Percentiles rank a stretch among this genome's conserved stretches.
phyloP scores from a whole-genome alignment of 2,888 invertebrate species.

The Diarsia rubi region DNA sequence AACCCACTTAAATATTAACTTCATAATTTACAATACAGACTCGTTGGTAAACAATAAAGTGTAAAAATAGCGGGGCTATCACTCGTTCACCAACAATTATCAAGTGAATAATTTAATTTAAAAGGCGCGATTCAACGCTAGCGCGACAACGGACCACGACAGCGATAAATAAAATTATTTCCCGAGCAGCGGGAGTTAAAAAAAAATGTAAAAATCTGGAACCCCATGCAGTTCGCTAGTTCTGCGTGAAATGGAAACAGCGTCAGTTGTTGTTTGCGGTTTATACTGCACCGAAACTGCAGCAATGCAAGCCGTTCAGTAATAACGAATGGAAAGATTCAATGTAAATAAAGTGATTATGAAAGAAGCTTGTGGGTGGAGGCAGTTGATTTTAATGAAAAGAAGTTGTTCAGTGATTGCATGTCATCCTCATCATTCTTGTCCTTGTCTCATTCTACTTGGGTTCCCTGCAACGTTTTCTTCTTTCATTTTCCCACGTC shows the following conservation, averaged over 20 bases:
- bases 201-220: constrained; percentile 63
- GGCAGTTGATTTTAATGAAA: constrained; percentile 17
- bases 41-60: constrained; percentile 58
- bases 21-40: constrained; percentile 58
- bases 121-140: constrained; percentile 80
- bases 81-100: constrained; percentile 76
- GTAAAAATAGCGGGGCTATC: constrained; percentile 64
- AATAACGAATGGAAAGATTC: constrained; percentile 56
- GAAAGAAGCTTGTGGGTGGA: constrained; percentile 14
- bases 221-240: constrained; percentile 65
- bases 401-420: background rate
- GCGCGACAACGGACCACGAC: constrained; percentile 76
- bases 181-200: constrained; percentile 70
- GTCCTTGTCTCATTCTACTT: no score
- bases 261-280: constrained; percentile 71
- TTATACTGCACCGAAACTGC: constrained; percentile 65
- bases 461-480: no score
- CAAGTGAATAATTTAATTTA: constrained; percentile 87
- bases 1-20: constrained; percentile 51
- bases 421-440: no score
- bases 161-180: constrained; percentile 87
- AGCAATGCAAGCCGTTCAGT: constrained; percentile 57
- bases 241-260: constrained; percentile 69
- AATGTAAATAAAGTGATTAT: constrained; percentile 62
- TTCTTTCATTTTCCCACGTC: no score